These are phyloP conservation scores for Scatophagus argus DNA, from an alignment of 2,113 vertebrate species.

Conservation along the genomic window DNA sequence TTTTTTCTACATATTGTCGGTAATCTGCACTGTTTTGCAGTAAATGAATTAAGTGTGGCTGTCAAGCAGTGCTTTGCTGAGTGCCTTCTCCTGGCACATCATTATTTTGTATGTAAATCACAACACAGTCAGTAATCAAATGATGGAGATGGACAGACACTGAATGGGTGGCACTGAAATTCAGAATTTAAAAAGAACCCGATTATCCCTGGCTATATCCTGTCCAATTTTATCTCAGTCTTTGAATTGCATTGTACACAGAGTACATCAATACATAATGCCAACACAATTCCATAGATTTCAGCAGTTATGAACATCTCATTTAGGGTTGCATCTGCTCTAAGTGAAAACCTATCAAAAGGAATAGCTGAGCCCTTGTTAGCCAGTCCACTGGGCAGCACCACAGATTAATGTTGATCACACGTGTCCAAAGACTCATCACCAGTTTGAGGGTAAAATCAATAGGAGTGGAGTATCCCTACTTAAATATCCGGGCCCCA, in stretches of 20 bases:
- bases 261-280: constrained; percentile 6
- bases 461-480: constrained; percentile 46
- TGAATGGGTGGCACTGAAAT: not conserved
- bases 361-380: not conserved
- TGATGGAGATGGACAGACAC: constrained; percentile 5
- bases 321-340: not conserved
- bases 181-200: not conserved
- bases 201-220: not conserved
- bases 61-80: not conserved
- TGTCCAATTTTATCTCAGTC: not conserved
- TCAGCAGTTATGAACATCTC: not conserved
- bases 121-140: not conserved
- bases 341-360: constrained; percentile 1
- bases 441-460: constrained; percentile 63
- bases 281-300: constrained; percentile 28
- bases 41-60: not conserved
- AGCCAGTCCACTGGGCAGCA: constrained; percentile 19
- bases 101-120: not conserved
- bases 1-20: not conserved
- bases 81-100: not conserved
- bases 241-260: not conserved
- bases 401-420: constrained; percentile 51
- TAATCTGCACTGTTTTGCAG: not conserved
- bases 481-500: constrained; percentile 39
- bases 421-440: constrained; percentile 38